phyloP scores from a whole-genome alignment of 1,140 invertebrate genomes.

The Mylabris phalerata region DNA sequence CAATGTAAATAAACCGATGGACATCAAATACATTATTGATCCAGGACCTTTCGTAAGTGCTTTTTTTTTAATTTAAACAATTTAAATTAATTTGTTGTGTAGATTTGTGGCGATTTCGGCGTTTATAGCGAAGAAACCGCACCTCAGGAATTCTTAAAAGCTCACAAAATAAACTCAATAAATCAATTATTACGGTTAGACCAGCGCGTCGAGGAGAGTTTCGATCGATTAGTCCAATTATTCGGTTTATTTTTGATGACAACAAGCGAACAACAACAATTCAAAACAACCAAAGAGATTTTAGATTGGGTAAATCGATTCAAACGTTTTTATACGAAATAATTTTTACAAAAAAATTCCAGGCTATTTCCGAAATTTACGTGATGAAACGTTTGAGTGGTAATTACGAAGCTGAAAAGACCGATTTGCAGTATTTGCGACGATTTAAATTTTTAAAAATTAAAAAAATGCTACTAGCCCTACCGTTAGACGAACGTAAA shows the following conservation, averaged over 20 bases:
- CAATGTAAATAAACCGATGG: conserved; percentile 16
- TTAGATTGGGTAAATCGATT: conserved; percentile 5
- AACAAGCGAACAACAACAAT: not conserved
- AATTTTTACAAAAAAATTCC: not conserved
- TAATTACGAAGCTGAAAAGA: conserved; percentile 5
- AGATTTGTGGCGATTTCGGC: conserved; percentile 30
- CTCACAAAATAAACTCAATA: not conserved
- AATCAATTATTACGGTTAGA: not conserved
- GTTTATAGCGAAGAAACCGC: conserved; percentile 19
- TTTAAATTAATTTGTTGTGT: not conserved
- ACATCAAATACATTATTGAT: conserved; percentile 8
- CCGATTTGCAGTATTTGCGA: not conserved
- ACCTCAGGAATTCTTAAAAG: conserved; percentile 7
- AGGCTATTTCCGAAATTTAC: conserved; percentile 5
- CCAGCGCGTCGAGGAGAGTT: not conserved
- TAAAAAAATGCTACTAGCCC: not conserved
- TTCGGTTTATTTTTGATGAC: conserved; percentile 8
- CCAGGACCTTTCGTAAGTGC: conserved; percentile 1
- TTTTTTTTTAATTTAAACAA: not conserved
- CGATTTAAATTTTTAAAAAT: not conserved
- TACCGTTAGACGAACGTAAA: too few relatives aligned
- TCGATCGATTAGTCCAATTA: not conserved
- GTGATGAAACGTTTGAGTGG: not conserved
- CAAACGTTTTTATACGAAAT: too few relatives aligned
- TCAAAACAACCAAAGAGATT: not conserved